Conservation (phyloP, 2,797 vertebrate genomes). For the Xenops minutus region DNA sequence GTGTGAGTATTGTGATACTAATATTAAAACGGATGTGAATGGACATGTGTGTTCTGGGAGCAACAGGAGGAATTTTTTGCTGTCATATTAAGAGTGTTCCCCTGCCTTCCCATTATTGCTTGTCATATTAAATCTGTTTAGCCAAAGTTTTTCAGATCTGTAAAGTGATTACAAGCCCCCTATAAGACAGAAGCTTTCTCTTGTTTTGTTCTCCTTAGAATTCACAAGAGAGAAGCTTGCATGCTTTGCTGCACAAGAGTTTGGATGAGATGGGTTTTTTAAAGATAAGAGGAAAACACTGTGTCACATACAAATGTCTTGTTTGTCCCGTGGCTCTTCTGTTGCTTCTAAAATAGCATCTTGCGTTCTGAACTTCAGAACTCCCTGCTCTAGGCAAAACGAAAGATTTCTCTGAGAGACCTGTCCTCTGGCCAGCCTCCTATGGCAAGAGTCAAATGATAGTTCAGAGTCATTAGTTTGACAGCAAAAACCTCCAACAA, state of each 20-base stretch:
- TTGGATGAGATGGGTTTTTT: not conserved
- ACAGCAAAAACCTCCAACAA: not conserved
- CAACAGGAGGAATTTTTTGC: not conserved
- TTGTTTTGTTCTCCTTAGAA: no score
- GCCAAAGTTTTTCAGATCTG: not conserved
- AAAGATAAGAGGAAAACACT: not conserved
- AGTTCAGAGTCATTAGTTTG: not conserved
- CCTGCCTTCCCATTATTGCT: not conserved
- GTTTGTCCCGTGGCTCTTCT: not conserved
- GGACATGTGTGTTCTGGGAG: not conserved
- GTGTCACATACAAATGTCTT: not conserved
- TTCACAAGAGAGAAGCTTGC: not conserved
- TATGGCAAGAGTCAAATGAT: not conserved
- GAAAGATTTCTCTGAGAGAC: not conserved
- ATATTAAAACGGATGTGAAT: not conserved
- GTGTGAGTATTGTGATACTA: not conserved
- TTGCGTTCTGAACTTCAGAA: not conserved
- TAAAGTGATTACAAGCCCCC: not conserved
- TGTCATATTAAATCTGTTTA: not conserved
- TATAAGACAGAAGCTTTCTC: not conserved
- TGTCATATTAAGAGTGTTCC: not conserved
- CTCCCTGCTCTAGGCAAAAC: not conserved
- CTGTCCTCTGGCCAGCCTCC: not conserved
- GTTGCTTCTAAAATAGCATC: not conserved
- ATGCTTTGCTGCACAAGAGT: not conserved